Conservation (phyloP, 2,888 invertebrate species). For the Willowsia nigromaculata region DNA sequence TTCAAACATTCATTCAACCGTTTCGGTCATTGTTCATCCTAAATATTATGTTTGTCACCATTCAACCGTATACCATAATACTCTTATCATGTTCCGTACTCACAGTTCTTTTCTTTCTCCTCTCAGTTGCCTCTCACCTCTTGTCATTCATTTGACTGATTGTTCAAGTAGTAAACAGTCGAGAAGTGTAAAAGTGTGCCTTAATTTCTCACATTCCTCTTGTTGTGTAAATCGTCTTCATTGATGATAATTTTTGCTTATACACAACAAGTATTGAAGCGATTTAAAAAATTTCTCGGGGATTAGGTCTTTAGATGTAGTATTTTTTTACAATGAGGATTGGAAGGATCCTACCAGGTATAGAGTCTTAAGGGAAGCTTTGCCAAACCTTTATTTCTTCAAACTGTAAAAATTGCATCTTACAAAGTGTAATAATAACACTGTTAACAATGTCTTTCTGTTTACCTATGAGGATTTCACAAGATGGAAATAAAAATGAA, state of each 20-base stretch:
- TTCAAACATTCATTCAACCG: slow-evolving; percentile 35
- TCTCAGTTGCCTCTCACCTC: background rate
- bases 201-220: background rate
- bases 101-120: background rate
- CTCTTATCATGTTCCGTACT: slow-evolving; percentile 52
- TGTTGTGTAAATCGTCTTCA: background rate
- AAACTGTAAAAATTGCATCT: background rate
- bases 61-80: slow-evolving; percentile 63
- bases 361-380: too few species aligned
- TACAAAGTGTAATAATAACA: background rate
- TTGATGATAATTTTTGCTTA: slow-evolving; percentile 7
- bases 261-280: slow-evolving; percentile 62
- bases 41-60: slow-evolving; percentile 50
- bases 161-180: too few species aligned
- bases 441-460: background rate
- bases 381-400: too few species aligned
- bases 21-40: background rate
- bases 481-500: too few species aligned
- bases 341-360: background rate
- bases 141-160: background rate
- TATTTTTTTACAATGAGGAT: slow-evolving; percentile 45
- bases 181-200: slow-evolving; percentile 57
- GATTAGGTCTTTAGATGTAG: slow-evolving; percentile 75
- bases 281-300: slow-evolving; percentile 78
- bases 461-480: too few species aligned